Base-by-base conservation (phyloP, 1,140 invertebrate species). In the Macrotrachela quadricornifera region DNA sequence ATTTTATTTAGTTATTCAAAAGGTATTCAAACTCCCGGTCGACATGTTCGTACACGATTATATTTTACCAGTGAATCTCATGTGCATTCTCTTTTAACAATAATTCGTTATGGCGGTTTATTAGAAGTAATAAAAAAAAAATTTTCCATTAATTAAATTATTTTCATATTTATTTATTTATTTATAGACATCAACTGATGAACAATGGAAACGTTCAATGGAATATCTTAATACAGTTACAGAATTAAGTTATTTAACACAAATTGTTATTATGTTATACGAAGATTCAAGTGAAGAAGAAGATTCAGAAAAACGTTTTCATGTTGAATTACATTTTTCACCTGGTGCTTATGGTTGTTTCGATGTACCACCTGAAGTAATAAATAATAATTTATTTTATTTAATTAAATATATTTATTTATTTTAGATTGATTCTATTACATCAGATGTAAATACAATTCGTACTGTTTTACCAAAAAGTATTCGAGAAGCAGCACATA, bases 1-100 rank as follows among this genome's bases (percentile, higher is more conserved):
- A 54, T 54, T 47, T 56, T 48, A 63, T 65, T 9, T 61, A 82
- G 82, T 60, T 95, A 95, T 73, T 94, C 90, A 10, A 86, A 94
- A 71, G 91, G 91, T 46, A 91, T 99, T 46, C 87, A 87, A 46
- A 91, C 88, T 67, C 92, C 92, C 46, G 86, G 91, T 47, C 74
- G 94, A 47, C 92, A 96, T 73, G 94, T 99, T 6, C 74, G 91
- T 37, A 95, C 91, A 1, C 76, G 94, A 13, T 73, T 99, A 6
- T 99, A 99, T 70, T 99, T 99, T 66, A 99, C 94, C 6, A 95
- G 87, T 67, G 94, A 99, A 73, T 92, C 86, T 67, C 94, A 99
- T 71, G 87, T 99, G 54, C 94, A 99, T 71, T 96, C 91, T 9
- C 71, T 99, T 50, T 75, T 99, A 45, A 96, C 88, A 11, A 85